Evolutionary conservation across 1,140 invertebrate genomes (phyloP).

Genomic region (Lerema accius): DNA sequence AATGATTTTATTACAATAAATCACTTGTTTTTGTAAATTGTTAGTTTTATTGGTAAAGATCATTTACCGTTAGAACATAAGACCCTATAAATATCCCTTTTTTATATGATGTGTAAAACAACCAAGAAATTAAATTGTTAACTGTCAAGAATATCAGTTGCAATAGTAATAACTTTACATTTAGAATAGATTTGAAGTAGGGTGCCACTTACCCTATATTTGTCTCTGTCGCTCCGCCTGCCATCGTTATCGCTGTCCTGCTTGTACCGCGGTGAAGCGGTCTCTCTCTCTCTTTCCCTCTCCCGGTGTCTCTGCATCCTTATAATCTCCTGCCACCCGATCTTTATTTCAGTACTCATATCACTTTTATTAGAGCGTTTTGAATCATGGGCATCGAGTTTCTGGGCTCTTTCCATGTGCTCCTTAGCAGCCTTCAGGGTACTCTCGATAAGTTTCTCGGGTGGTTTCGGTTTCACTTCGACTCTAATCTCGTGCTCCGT

Average conservation of each 20-base stretch:
- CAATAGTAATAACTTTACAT: no score
- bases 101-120: no score
- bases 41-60: constrained; percentile 9
- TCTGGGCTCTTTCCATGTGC: background rate
- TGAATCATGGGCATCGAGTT: no score
- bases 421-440: background rate
- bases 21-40: constrained; percentile 48
- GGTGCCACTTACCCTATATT: constrained; percentile 38
- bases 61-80: no score
- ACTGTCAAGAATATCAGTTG: no score
- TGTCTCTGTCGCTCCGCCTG: constrained; percentile 17
- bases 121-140: no score
- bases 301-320: no score
- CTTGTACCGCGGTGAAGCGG: background rate
- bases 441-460: constrained; percentile 5
- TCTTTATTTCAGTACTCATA: background rate
- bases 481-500: constrained; percentile 3
- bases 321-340: no score
- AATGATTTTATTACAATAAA: constrained; percentile 55
- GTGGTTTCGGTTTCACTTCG: constrained; percentile 15
- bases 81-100: no score
- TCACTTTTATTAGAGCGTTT: background rate
- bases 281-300: background rate
- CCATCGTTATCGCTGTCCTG: constrained; percentile 1
- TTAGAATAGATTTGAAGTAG: no score